Evolutionary conservation across 2,888 invertebrate species (phyloP).

Genomic region (Acrobasis repandana): DNA sequence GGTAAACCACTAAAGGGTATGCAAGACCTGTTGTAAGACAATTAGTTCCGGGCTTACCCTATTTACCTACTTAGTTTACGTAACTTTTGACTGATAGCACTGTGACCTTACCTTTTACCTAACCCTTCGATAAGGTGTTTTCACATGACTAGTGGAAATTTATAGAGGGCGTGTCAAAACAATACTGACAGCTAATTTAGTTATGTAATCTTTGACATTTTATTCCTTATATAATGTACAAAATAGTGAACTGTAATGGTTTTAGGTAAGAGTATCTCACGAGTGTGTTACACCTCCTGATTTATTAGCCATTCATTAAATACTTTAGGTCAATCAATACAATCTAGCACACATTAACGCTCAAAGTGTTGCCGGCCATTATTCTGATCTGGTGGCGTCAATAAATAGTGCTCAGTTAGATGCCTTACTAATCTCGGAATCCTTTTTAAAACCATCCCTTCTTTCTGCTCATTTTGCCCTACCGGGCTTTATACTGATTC

Average conservation of each 20-base stretch:
- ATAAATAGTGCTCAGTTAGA: no score
- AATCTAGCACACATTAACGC: no score
- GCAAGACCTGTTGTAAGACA: conserved; percentile 14
- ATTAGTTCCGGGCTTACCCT: conserved; percentile 26
- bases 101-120: conserved; percentile 36
- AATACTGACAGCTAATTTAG: conserved; percentile 41
- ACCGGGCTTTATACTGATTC: no score
- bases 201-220: conserved; percentile 43
- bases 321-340: no score
- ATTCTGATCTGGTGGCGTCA: no score
- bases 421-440: no score
- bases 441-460: no score
- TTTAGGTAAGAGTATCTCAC: conserved; percentile 8
- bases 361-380: no score
- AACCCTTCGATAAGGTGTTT: conserved; percentile 37
- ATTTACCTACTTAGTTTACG: conserved; percentile 21
- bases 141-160: conserved; percentile 38
- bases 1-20: conserved; percentile 10
- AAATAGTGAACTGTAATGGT: conserved; percentile 14
- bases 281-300: neutral
- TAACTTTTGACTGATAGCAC: conserved; percentile 27
- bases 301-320: neutral
- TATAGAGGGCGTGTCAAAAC: conserved; percentile 40
- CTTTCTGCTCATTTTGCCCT: no score
- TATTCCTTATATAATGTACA: conserved; percentile 31